Evolutionary conservation across 2,797 vertebrate genomes (phyloP).

Genomic region (Allobates femoralis): DNA sequence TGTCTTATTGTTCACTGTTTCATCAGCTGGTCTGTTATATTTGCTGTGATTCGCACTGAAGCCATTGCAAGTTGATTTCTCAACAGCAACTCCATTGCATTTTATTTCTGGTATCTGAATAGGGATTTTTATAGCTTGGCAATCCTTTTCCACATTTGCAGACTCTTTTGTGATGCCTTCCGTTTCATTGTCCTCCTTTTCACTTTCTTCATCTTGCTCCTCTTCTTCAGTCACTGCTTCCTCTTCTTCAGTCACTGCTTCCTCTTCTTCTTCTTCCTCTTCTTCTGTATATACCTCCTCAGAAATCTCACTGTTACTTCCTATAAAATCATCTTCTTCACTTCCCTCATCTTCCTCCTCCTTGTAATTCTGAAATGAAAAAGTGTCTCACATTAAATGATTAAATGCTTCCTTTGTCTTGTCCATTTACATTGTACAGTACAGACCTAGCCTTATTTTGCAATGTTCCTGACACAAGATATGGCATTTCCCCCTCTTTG

Average conservation of each 20-base stretch:
- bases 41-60: conserved; percentile 69
- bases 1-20: conserved; percentile 65
- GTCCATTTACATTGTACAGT: neutral
- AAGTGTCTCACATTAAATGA: neutral
- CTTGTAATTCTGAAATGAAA: conserved; percentile 72
- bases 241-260: conserved; percentile 73
- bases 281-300: conserved; percentile 70
- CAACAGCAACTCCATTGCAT: conserved; percentile 69
- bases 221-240: conserved; percentile 72
- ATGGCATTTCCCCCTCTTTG: too few relatives aligned
- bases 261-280: conserved; percentile 78
- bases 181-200: conserved; percentile 62
- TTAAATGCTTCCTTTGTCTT: too few relatives aligned
- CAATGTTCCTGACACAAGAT: too few relatives aligned
- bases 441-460: neutral
- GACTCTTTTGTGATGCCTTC: conserved; percentile 66
- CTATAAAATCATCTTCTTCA: conserved; percentile 65
- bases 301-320: conserved; percentile 59
- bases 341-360: conserved; percentile 71
- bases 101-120: conserved; percentile 69
- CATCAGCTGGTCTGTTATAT: conserved; percentile 68
- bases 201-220: conserved; percentile 61
- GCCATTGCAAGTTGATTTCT: conserved; percentile 72
- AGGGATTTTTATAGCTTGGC: conserved; percentile 57
- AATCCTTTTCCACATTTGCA: conserved; percentile 61